These are phyloP conservation scores for Nematostella vectensis DNA, from an alignment of 92 coral and sea anemone species.

Conservation along the genomic window DNA sequence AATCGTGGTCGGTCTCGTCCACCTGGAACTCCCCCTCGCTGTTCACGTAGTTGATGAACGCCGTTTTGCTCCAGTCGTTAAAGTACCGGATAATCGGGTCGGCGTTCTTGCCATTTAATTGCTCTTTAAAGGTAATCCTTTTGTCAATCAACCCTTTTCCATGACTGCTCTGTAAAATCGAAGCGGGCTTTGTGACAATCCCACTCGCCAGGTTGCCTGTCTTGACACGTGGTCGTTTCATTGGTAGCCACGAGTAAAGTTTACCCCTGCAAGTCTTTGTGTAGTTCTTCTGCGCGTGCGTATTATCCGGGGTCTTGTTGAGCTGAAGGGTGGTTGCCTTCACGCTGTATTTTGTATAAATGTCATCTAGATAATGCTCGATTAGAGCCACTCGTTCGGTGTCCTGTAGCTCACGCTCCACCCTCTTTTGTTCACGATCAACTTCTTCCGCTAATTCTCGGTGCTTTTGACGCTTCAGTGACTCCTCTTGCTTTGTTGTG, in stretches of 20 bases:
- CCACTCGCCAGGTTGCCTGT: slow-evolving; percentile 13
- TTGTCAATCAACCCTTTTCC: slow-evolving; percentile 27
- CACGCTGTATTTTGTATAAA: too few species aligned
- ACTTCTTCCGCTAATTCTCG: too few species aligned
- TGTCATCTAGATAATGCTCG: too few species aligned
- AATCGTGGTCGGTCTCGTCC: slow-evolving; percentile 36
- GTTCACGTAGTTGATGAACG: slow-evolving; percentile 64
- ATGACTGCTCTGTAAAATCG: slow-evolving; percentile 37
- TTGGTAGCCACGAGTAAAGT: slow-evolving; percentile 36
- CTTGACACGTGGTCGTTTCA: slow-evolving; percentile 21
- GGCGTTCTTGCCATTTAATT: not conserved
- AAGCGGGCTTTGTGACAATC: slow-evolving; percentile 42
- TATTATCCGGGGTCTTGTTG: too few species aligned
- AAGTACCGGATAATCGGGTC: slow-evolving; percentile 44
- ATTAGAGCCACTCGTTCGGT: too few species aligned
- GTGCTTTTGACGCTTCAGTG: too few species aligned
- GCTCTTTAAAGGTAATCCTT: slow-evolving; percentile 36
- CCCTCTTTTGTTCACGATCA: too few species aligned
- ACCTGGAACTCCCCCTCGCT: slow-evolving; percentile 41
- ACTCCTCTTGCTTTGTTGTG: too few species aligned
- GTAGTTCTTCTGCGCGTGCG: slow-evolving; percentile 14
- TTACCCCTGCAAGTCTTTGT: slow-evolving; percentile 46
- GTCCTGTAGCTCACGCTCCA: too few species aligned
- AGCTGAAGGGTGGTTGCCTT: too few species aligned
- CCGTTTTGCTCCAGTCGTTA: slow-evolving; percentile 71